Base-by-base conservation (phyloP, 2,888 invertebrate species). In the Yponomeuta malinellus region DNA sequence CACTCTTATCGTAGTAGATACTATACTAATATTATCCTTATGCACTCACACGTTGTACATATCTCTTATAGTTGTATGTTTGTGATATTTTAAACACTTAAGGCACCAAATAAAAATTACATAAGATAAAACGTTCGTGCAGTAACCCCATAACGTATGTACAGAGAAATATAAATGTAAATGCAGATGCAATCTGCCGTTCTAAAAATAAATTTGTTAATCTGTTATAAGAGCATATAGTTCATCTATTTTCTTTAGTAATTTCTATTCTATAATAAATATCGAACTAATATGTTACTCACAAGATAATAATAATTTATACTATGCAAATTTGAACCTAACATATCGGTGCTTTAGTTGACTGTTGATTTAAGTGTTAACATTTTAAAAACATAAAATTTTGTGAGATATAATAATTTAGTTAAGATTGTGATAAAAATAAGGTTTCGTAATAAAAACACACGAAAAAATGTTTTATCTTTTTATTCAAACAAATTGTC, bases 361-460 rank as follows among this genome's bases (percentile, higher is more conserved):
- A 88, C 83, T 86, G 84, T 86, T 86, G 76, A 73, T 82, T 83
- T 81, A 80, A 68, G 78, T 74, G 71, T 79, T 77, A 77, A 73
- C 71, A 77, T 77, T 72, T 23, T 71, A 72, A 75, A 76, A 72
- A 73, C 12, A 59, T 59, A 15, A 59, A 5, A 59, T 59, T 59
- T 15, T 15, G 52, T 59, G 52, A 59, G 15, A 12, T 15, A 59
- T 5, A 2, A 15, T 15, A 15, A 15, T 59, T 59, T 59, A 48
- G 29, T 70, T 65, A 64, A 70, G 63, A 70, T 84, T 85, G 84
- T 85, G 83, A 84, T 83, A 77, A 73, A 52, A 75, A 73, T 83
- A 83, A 83, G 78, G 73, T 85, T 84, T 73, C 83, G 63, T 72
- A 74, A 73, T 73, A 73, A 74, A 73, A 59, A 15, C 15, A 59